Base-by-base conservation (phyloP, 2,888 invertebrate genomes). In the Drosophila neotestacea region DNA sequence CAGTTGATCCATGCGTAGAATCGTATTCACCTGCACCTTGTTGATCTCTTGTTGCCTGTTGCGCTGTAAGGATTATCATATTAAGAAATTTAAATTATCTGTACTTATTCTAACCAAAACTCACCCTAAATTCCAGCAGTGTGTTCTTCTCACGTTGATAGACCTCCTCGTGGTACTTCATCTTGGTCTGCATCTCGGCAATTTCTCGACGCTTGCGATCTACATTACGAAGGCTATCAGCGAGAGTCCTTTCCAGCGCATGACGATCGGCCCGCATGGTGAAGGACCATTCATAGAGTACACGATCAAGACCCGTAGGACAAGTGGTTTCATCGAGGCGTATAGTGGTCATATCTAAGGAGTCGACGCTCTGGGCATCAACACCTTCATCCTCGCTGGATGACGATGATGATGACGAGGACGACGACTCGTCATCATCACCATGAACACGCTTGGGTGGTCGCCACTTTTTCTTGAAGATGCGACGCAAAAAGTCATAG, bases 401-500 rank as follows among this genome's bases (percentile, higher is more conserved):
- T 0, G 88, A 88, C 0, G 89, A 89, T 2, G 94, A 94, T 46
- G 95, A 94, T 0, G 94, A 94, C 0, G 94, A 94, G 1, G 94
- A 93, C 0, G 94, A 93, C 1, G 83, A 83, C 71, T 82, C 85
- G 93, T 94, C 94, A 51, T 91, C 91, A 63, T 94, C 93, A 5
- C 94, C 94, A 51, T 93, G 93, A 52, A 89, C 92, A 0, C 93
- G 93, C 85, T 95, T 96, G 0, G 95, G 95, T 6, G 95, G 94
- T 71, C 95, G 96, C 85, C 95, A 96, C 87, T 96, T 97, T 90
- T 97, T 98, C 89, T 95, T 96, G 88, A 96, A 98, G 61, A 98
- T 97, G 85, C 95, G 95, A 22, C 94, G 94, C 44, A 98, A 92
- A 89, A 97, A 97, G 81, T 96, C 95, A 6, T 94, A 94, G 90